Evolutionary conservation across 1,140 invertebrate genomes (phyloP).

Genomic region (Drosophila miranda): DNA sequence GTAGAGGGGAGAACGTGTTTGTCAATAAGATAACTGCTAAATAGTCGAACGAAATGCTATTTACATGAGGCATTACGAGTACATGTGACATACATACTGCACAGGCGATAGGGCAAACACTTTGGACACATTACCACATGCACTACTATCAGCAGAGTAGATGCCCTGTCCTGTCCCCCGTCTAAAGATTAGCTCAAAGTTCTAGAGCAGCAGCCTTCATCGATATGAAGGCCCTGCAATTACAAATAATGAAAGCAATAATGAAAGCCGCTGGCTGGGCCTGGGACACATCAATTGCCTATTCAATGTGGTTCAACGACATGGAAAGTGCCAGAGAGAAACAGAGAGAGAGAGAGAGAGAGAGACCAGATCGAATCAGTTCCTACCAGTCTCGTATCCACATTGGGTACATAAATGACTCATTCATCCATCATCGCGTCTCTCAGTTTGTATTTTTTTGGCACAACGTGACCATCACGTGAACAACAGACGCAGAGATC

Average conservation of each 20-base stretch:
- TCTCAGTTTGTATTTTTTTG: conserved; percentile 13
- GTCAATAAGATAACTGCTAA: conserved; percentile 45
- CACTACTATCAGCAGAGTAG: no score
- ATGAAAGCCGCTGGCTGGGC: no score
- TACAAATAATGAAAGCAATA: no score
- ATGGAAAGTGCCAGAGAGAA: conserved; percentile 37
- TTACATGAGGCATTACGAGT: conserved; percentile 14
- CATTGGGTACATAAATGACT: conserved; percentile 50
- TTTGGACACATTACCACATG: no score
- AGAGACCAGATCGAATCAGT: conserved; percentile 25
- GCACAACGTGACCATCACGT: conserved; percentile 72
- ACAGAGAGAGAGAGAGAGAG: background rate
- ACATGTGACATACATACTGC: conserved; percentile 19
- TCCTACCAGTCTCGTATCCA: conserved; percentile 11
- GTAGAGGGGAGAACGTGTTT: conserved; percentile 28
- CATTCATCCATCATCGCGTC: conserved; percentile 9
- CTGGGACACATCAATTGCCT: conserved; percentile 25
- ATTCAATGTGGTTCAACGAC: conserved; percentile 56
- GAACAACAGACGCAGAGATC: conserved; percentile 23
- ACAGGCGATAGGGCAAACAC: conserved; percentile 23
- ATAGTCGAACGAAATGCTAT: conserved; percentile 37
- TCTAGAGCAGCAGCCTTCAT: no score
- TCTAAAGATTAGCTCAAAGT: no score
- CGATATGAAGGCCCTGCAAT: no score
- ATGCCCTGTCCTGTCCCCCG: no score